Percentiles rank a stretch among this genome's conserved stretches.
These are phyloP conservation scores for Tenrec ecaudatus DNA, from an alignment of 2,113 vertebrate genomes.

Conservation along the genomic window DNA sequence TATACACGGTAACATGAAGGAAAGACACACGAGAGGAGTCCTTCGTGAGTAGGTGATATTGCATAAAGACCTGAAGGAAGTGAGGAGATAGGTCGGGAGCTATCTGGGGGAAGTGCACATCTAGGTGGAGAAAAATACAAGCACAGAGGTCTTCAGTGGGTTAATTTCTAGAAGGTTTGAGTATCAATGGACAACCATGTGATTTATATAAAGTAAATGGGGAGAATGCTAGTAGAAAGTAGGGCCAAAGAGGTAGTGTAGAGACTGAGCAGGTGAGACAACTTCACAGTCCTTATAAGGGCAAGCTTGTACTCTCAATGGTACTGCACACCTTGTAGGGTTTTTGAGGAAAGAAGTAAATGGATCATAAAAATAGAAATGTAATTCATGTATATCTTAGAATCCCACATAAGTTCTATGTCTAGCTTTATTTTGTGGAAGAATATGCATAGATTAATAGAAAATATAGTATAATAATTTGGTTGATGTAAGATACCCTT, in stretches of 20 bases:
- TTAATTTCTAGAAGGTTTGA: background rate
- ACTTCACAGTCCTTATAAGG: background rate
- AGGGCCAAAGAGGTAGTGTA: background rate
- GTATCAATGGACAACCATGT: background rate
- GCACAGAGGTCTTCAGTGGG: background rate
- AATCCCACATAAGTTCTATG: background rate
- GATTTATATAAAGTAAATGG: background rate
- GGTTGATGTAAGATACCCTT: background rate
- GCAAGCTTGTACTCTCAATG: background rate
- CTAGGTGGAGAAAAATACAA: background rate
- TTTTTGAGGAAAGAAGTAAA: conserved; percentile 30
- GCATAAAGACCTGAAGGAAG: too few species aligned
- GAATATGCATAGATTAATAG: background rate
- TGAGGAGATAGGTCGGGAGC: too few species aligned
- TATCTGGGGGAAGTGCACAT: background rate
- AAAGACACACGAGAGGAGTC: background rate
- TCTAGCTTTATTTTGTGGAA: background rate
- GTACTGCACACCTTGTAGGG: background rate
- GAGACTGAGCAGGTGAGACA: background rate
- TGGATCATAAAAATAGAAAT: background rate
- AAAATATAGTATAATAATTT: background rate
- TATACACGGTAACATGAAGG: background rate
- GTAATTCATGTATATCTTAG: conserved; percentile 4
- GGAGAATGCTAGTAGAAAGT: background rate
- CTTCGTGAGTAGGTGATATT: too few species aligned